Conservation (phyloP, 2,113 vertebrate genomes). For the Catagonus wagneri region DNA sequence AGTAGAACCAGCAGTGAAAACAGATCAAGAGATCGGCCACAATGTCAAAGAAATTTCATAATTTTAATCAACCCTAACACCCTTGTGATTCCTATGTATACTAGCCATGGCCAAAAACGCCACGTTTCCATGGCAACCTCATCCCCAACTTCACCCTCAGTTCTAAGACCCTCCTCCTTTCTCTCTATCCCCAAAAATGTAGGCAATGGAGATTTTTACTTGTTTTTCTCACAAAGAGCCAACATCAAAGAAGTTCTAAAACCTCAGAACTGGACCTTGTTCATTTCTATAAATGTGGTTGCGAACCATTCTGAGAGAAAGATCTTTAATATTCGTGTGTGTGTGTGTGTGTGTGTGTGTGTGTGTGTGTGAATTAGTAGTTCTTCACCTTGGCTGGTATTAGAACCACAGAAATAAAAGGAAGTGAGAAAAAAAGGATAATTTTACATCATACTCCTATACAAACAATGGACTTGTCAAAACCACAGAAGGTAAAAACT, state of each 20-base stretch:
- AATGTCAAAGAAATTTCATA: slow-evolving; percentile 45
- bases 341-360: background rate
- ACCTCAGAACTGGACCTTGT: background rate
- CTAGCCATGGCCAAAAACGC: background rate
- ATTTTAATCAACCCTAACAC: slow-evolving; percentile 29
- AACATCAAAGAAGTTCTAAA: background rate
- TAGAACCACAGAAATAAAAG: background rate
- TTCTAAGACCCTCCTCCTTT: background rate
- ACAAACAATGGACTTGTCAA: background rate
- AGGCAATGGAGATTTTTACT: background rate
- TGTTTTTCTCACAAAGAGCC: slow-evolving; percentile 21
- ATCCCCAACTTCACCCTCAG: background rate
- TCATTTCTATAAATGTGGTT: slow-evolving; percentile 17
- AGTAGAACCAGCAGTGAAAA: slow-evolving; percentile 46
- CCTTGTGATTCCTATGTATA: background rate
- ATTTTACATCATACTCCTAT: background rate
- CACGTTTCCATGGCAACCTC: background rate
- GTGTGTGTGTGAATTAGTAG: background rate
- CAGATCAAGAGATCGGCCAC: slow-evolving; percentile 52
- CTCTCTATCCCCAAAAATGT: background rate
- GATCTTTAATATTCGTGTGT: background rate
- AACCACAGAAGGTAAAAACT: background rate
- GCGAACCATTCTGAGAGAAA: slow-evolving; percentile 1
- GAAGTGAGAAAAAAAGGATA: background rate
- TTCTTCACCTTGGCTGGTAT: slow-evolving; percentile 32